Evolutionary conservation across 2,888 invertebrate genomes (phyloP), one percentile per base, ranked within the genome.

Genomic region (Acleris emargana): DNA sequence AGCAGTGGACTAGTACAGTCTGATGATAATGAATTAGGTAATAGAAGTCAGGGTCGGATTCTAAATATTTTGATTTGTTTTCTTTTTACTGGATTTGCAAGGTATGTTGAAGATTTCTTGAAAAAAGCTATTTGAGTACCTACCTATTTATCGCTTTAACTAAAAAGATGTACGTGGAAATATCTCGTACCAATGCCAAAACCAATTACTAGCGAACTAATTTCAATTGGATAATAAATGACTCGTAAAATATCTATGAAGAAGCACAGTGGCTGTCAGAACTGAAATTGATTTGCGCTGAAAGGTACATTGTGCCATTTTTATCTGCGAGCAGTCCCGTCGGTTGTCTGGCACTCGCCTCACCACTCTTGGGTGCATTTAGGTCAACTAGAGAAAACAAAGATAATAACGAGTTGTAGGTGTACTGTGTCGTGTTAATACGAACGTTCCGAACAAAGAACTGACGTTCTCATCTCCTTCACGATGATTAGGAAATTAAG

Each of bases 351-450:
- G 85, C 85, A 86, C 76, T 73, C 74, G 67, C 70, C 72, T 74
- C 73, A 67, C 71, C 72, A 59, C 67, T 58, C 53, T 53, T 69
- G 64, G 58, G 62, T 72, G 73, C 76, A 87, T 84, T 76, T 83
- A 74, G 88, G 88, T 86, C 87, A 84, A 74, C 78, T 51, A 63
- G 69, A 68, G 67, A 76, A 73, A 79, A 80, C 75, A 77, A 80
- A 72, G 70, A 71, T 73, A 71, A 74, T 77, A 76, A 68, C 64
- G 49, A 55, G 47, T 53, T 62, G 54, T 54, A 62, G 57, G 32
- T 32, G 32, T 32, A 32, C 9, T 32, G 32, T 32, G 32, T 32
- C 32, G 32, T 9, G 32, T 32, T 45, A 13, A 22, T 38, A 38
- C 38, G 38, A 38, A 38, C 38, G 9, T n/a, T 38, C 13, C 13